Percentiles rank a stretch among this genome's conserved stretches.
Conservation (phyloP, 2,113 vertebrate species). For the Odocoileus virginianus region DNA sequence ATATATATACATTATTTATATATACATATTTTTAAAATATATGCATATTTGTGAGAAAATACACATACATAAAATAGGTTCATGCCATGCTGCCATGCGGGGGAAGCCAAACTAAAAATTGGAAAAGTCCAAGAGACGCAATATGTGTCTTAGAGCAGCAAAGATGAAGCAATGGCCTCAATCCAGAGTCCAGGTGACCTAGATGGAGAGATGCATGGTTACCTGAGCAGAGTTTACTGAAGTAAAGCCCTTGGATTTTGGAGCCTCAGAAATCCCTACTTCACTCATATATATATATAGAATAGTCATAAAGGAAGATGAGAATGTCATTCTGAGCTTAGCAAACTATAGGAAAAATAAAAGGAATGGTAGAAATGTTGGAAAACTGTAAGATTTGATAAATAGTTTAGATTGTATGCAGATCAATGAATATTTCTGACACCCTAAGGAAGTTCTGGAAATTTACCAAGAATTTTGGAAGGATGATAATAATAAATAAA, state of each 20-base stretch:
- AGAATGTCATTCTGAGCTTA: neutral
- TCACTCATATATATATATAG: neutral
- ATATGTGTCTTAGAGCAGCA: neutral
- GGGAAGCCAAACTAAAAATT: neutral
- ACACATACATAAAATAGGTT: neutral
- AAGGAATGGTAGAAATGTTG: neutral
- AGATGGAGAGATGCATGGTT: neutral
- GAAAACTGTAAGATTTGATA: neutral
- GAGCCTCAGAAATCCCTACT: neutral
- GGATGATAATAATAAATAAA: neutral
- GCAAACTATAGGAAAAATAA: neutral
- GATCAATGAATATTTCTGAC: neutral
- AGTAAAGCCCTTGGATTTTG: neutral
- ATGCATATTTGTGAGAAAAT: neutral
- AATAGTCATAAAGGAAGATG: neutral
- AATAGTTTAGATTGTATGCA: neutral
- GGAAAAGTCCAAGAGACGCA: neutral
- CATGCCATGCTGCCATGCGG: neutral
- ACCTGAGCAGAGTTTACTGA: neutral
- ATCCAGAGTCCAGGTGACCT: neutral
- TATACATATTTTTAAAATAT: neutral
- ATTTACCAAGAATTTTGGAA: neutral
- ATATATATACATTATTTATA: neutral
- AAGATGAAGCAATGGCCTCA: neutral
- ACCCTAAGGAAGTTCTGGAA: neutral